Evolutionary conservation across 2,797 vertebrate species (phyloP).

Genomic region (Notoglanidium macrostoma): DNA sequence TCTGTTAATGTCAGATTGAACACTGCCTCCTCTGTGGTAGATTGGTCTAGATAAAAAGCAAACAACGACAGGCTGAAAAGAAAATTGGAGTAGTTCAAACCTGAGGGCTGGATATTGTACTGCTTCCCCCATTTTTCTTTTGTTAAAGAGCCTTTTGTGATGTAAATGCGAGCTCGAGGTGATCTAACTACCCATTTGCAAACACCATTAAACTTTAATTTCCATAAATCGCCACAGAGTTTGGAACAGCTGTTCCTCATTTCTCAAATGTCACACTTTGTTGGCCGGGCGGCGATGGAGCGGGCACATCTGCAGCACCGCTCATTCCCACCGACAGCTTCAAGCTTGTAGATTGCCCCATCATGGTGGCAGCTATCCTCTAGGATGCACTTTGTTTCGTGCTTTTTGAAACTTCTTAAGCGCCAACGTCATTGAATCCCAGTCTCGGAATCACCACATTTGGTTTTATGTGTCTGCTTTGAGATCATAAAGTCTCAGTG

Average conservation of each 20-base stretch:
- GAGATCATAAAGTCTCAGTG: slow-evolving; percentile 11
- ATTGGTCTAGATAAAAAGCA: slow-evolving; percentile 40
- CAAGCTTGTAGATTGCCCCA: slow-evolving; percentile 31
- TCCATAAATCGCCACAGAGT: slow-evolving; percentile 22
- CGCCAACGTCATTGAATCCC: neutral
- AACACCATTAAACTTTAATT: slow-evolving; percentile 15
- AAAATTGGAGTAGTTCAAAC: slow-evolving; percentile 15
- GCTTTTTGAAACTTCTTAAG: neutral
- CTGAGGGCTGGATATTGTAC: slow-evolving; percentile 4
- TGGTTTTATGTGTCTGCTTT: slow-evolving; percentile 10
- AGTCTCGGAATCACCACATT: neutral
- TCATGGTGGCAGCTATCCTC: neutral
- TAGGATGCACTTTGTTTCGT: neutral
- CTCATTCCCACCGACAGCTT: slow-evolving; percentile 3
- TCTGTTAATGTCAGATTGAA: slow-evolving; percentile 47
- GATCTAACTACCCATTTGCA: slow-evolving; percentile 2
- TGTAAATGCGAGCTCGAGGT: slow-evolving; percentile 3
- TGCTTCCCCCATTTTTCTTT: neutral
- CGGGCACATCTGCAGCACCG: slow-evolving; percentile 41
- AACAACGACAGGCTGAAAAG: slow-evolving; percentile 44
- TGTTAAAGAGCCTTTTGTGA: neutral
- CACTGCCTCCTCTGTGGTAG: slow-evolving; percentile 23
- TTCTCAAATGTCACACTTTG: slow-evolving; percentile 42
- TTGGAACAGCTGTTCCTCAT: slow-evolving; percentile 45
- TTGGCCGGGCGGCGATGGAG: slow-evolving; percentile 37